A percentile compares a stretch with the other conserved stretches of the same genome.
These are phyloP conservation scores for Alexandromys fortis DNA, from an alignment of 2,113 vertebrate species.

Conservation along the genomic window DNA sequence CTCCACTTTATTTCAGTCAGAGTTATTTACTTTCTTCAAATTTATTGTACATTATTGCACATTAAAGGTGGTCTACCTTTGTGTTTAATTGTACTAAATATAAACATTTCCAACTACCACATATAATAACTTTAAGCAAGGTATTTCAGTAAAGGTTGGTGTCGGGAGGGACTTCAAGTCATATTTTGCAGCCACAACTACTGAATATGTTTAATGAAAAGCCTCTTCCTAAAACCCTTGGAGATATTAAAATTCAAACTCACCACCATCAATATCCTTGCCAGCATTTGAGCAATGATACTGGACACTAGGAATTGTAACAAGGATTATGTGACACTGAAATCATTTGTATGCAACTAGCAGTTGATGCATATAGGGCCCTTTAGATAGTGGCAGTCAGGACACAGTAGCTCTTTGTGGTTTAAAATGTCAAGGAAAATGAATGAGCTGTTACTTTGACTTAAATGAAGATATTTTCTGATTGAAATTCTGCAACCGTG, in stretches of 20 bases:
- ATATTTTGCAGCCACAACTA: conserved; percentile 2
- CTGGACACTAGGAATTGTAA: background rate
- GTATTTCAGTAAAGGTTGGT: background rate
- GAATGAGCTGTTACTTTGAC: conserved; percentile 26
- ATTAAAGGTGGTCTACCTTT: background rate
- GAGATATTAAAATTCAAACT: conserved; percentile 48
- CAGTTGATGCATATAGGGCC: background rate
- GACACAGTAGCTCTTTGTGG: conserved; percentile 1
- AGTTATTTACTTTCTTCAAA: background rate
- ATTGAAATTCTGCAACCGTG: background rate
- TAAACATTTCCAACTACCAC: background rate
- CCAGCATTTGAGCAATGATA: background rate
- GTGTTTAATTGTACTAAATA: conserved; percentile 24
- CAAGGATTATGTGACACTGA: background rate
- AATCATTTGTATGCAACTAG: background rate
- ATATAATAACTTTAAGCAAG: background rate
- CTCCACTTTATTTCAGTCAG: background rate
- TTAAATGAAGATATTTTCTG: conserved; percentile 3
- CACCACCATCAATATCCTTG: conserved; percentile 8
- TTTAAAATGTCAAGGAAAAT: conserved; percentile 49
- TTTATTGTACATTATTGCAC: background rate
- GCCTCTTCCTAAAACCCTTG: background rate
- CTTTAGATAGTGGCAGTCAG: conserved; percentile 35
- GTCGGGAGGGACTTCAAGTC: background rate
- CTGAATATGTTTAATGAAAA: conserved; percentile 8